A percentile compares a stretch with the other conserved stretches of the same genome.
Evolutionary conservation across 2,797 vertebrate genomes (phyloP).

Genomic region (Diglossa cyanea): DNA sequence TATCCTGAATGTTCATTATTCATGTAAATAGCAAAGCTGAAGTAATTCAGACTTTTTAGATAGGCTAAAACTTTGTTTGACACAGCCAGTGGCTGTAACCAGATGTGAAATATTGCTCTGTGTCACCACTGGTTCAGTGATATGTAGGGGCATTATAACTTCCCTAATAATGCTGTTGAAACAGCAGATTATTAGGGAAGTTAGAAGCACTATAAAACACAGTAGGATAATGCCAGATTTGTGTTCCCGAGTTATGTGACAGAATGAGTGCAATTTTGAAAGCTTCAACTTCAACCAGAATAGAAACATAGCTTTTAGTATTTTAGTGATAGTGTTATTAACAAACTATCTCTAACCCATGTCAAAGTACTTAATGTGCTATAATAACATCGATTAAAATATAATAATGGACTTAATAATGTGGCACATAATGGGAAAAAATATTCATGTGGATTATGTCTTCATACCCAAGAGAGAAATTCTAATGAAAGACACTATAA

Average conservation of each 20-base stretch:
- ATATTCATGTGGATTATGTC: slow-evolving; percentile 38
- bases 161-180: not conserved
- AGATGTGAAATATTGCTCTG: not conserved
- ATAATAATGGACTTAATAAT: slow-evolving; percentile 27
- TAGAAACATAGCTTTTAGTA: not conserved
- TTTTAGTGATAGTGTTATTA: slow-evolving; percentile 31
- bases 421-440: slow-evolving; percentile 11
- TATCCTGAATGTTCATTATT: not conserved
- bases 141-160: not conserved
- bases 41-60: not conserved
- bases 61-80: not conserved
- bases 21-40: not conserved
- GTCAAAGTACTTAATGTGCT: slow-evolving; percentile 19
- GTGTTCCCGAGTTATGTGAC: slow-evolving; percentile 4
- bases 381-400: slow-evolving; percentile 50
- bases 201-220: not conserved
- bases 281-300: slow-evolving; percentile 12
- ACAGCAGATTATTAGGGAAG: slow-evolving; percentile 38
- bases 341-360: slow-evolving; percentile 24
- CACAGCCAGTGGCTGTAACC: not conserved
- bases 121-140: not conserved
- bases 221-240: slow-evolving; percentile 35
- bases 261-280: slow-evolving; percentile 59
- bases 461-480: slow-evolving; percentile 39
- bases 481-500: not conserved